These are phyloP conservation scores for Nesogale talazaci DNA, from an alignment of 2,113 vertebrate species.

Conservation along the genomic window DNA sequence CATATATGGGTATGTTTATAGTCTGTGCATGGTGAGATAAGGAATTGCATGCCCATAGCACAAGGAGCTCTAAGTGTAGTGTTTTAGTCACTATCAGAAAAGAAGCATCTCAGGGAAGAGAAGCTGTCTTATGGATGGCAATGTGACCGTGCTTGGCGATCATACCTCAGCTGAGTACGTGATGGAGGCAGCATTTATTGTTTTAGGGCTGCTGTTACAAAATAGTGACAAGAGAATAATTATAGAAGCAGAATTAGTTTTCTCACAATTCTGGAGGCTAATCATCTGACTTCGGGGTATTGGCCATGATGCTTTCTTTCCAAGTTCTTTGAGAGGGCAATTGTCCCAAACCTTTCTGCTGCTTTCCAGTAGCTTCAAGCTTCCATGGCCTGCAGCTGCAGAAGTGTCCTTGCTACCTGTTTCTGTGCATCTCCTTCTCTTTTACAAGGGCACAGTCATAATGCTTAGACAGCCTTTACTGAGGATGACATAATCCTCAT, in stretches of 20 bases:
- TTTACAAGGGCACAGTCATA: background rate
- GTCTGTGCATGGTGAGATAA: no score
- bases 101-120: background rate
- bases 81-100: background rate
- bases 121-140: background rate
- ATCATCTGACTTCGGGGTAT: background rate
- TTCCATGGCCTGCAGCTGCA: background rate
- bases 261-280: background rate
- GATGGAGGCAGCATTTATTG: no score
- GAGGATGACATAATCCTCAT: no score
- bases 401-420: background rate
- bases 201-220: no score
- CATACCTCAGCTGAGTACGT: background rate
- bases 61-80: no score
- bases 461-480: no score
- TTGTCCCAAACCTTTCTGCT: background rate
- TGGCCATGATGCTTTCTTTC: background rate
- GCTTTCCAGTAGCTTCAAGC: background rate
- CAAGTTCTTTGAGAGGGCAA: background rate
- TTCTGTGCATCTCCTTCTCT: background rate
- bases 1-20: no score
- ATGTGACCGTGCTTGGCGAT: background rate
- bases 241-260: background rate
- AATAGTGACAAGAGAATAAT: background rate
- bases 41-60: no score